Conservation (phyloP, 2,888 invertebrate species). For the Romanomermis culicivorax region DNA sequence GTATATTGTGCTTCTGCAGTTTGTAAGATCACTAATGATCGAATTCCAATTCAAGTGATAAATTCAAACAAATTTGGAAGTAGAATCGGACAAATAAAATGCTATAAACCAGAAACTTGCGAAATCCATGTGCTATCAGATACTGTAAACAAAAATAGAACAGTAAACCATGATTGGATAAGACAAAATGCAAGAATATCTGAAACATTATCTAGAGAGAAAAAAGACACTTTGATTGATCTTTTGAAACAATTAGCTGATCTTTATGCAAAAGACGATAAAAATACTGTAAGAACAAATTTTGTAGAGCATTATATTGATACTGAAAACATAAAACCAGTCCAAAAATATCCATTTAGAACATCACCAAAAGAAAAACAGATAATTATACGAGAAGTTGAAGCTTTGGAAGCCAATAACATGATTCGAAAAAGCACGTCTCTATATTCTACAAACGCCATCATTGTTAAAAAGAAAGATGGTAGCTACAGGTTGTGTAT, state of each 20-base stretch:
- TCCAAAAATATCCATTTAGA: not conserved
- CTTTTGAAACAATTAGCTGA: not conserved
- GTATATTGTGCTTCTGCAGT: too few species aligned
- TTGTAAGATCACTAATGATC: too few species aligned
- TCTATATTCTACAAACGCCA: not conserved
- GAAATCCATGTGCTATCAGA: not conserved
- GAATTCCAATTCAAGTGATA: too few species aligned
- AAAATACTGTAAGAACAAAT: not conserved
- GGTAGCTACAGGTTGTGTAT: not conserved
- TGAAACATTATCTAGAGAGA: not conserved
- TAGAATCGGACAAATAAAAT: not conserved
- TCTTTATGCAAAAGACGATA: not conserved
- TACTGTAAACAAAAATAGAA: not conserved
- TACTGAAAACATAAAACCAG: not conserved
- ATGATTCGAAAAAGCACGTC: not conserved
- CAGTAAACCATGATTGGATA: not conserved
- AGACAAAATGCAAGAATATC: not conserved
- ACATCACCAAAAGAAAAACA: not conserved
- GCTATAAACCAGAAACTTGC: too few species aligned
- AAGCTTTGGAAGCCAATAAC: not conserved
- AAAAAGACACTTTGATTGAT: not conserved
- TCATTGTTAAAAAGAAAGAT: not conserved
- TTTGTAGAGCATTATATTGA: not conserved
- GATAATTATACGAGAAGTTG: not conserved
- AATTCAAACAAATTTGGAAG: not conserved